These are phyloP conservation scores for Ephydatia muelleri DNA, from an alignment of 37 sponge, comb jelly and placozoan genomes.

Conservation along the genomic window DNA sequence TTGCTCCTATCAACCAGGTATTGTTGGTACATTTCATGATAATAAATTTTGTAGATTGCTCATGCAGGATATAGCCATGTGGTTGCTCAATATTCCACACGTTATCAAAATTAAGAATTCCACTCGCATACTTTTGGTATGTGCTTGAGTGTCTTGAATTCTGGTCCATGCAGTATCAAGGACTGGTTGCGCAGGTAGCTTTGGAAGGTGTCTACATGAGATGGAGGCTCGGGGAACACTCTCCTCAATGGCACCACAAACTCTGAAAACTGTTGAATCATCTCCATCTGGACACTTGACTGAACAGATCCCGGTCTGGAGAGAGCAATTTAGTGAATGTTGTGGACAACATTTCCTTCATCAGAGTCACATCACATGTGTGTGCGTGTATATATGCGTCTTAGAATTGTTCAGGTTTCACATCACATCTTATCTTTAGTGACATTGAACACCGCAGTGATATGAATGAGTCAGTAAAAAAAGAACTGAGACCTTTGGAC, in stretches of 20 bases:
- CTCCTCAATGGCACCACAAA: conserved; percentile 77
- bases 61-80: too few relatives aligned
- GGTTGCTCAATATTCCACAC: too few relatives aligned
- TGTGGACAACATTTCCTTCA: too few relatives aligned
- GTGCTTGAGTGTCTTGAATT: conserved; percentile 42
- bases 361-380: too few relatives aligned
- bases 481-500: too few relatives aligned
- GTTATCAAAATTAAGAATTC: too few relatives aligned
- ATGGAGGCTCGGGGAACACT: conserved; percentile 49
- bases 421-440: not conserved
- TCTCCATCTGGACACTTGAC: conserved; percentile 79
- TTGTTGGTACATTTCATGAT: too few relatives aligned
- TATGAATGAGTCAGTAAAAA: too few relatives aligned
- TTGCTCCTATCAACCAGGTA: too few relatives aligned
- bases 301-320: conserved; percentile 90
- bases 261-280: conserved; percentile 65
- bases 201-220: conserved; percentile 14
- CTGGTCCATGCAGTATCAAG: conserved; percentile 61
- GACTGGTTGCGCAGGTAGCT: conserved; percentile 58
- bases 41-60: too few relatives aligned
- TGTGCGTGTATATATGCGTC: not conserved
- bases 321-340: not conserved
- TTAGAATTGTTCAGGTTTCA: not conserved
- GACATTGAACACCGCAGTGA: too few relatives aligned
- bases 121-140: conserved; percentile 49